A percentile compares a stretch with the other conserved stretches of the same genome.
Conservation (phyloP, 2,888 invertebrate species). For the Apotomis capreana region DNA sequence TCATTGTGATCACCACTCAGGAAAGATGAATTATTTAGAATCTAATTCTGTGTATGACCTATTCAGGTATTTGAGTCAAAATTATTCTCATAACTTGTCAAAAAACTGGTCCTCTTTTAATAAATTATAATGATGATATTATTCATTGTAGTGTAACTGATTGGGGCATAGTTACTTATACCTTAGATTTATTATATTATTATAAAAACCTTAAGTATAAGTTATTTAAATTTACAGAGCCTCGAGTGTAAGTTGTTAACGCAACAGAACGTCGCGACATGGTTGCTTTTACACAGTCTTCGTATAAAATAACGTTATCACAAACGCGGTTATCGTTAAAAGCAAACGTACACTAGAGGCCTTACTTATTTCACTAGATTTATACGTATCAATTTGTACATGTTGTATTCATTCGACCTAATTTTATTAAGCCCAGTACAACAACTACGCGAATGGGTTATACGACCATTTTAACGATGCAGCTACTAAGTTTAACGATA, state of each 20-base stretch:
- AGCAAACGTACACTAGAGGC: too few species aligned
- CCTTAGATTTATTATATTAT: constrained; percentile 11
- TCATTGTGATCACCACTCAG: not conserved
- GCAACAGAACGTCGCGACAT: too few species aligned
- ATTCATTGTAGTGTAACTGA: constrained; percentile 1
- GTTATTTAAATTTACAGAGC: too few species aligned
- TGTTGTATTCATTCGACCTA: constrained; percentile 10
- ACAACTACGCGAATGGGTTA: constrained; percentile 33
- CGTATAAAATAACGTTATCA: too few species aligned
- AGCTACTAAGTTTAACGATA: constrained; percentile 18
- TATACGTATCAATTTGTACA: constrained; percentile 31
- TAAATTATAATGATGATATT: not conserved
- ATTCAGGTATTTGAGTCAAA: not conserved
- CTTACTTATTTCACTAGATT: not conserved
- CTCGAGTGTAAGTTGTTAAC: too few species aligned
- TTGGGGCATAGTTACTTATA: constrained; percentile 21
- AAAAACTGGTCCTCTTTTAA: constrained; percentile 36
- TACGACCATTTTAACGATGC: constrained; percentile 34
- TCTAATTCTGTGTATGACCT: not conserved
- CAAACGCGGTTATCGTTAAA: too few species aligned
- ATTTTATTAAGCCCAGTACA: constrained; percentile 33
- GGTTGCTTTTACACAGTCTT: too few species aligned
- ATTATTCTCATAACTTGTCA: not conserved
- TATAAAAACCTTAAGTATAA: constrained; percentile 1
- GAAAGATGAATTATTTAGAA: not conserved